Percentiles rank a stretch among this genome's conserved stretches.
Evolutionary conservation across 2,797 vertebrate species (phyloP).

Genomic region (Tenualosa thibaudeaui): DNA sequence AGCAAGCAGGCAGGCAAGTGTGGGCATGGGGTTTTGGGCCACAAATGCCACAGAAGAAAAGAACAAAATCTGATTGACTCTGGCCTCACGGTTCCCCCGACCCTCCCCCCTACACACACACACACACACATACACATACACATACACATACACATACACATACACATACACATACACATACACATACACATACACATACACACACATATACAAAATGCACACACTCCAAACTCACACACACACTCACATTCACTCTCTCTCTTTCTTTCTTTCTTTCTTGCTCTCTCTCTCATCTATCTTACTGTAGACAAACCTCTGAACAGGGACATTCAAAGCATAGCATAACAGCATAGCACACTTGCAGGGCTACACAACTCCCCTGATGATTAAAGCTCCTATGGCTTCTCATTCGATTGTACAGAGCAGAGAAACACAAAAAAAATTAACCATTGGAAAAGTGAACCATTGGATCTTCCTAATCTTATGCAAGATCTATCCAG

Average conservation of each 20-base stretch:
- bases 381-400: background rate
- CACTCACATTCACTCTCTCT: background rate
- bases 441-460: background rate
- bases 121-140: too few relatives aligned
- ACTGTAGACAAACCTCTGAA: background rate
- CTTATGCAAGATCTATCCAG: background rate
- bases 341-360: background rate
- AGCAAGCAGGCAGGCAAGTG: background rate
- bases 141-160: too few relatives aligned
- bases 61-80: background rate
- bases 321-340: background rate
- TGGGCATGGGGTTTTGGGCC: background rate
- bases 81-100: background rate
- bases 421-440: background rate
- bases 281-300: background rate
- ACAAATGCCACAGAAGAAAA: background rate
- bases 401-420: background rate
- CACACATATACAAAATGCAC: too few relatives aligned
- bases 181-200: too few relatives aligned
- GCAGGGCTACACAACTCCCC: background rate
- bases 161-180: too few relatives aligned
- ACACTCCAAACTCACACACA: too few relatives aligned
- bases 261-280: background rate
- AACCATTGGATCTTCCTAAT: background rate
- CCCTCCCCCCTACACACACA: too few relatives aligned